Evolutionary conservation across 2,113 vertebrate species (phyloP).

Genomic region (Muntiacus muntjak): DNA sequence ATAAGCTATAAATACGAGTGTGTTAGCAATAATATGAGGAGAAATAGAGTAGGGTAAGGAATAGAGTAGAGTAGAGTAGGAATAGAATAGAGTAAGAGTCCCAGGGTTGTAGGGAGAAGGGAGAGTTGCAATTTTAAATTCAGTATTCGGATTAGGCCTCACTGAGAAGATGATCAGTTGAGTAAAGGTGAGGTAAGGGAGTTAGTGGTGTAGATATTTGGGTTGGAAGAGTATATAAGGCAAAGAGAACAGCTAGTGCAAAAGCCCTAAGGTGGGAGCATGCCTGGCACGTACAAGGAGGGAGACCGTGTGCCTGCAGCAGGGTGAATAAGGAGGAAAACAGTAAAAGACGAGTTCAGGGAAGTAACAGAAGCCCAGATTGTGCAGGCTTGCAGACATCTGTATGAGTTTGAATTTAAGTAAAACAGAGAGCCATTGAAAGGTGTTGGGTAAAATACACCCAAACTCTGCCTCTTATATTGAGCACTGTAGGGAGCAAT

Average conservation of each 20-base stretch:
- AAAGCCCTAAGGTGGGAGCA: background rate
- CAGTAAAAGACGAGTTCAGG: background rate
- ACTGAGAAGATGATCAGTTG: background rate
- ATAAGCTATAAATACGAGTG: background rate
- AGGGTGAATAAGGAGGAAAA: background rate
- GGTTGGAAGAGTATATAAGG: background rate
- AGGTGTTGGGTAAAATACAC: background rate
- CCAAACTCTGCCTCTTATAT: background rate
- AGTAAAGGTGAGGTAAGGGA: conserved; percentile 2
- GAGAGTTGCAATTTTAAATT: background rate
- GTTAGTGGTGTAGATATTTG: background rate
- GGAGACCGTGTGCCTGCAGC: background rate
- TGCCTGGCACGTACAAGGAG: background rate
- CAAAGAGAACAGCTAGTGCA: background rate
- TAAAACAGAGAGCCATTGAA: background rate
- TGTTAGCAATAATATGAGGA: background rate
- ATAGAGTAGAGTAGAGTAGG: too few relatives aligned
- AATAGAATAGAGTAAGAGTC: background rate
- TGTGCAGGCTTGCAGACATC: background rate
- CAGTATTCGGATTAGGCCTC: background rate
- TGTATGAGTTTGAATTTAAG: background rate
- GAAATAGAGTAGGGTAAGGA: background rate
- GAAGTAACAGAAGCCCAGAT: background rate
- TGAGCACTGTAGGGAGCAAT: background rate
- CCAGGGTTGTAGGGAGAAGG: background rate